Percentiles rank a stretch among this genome's conserved stretches.
phyloP scores from a whole-genome alignment of 2,888 invertebrate species.

The Teleogryllus oceanicus region DNA sequence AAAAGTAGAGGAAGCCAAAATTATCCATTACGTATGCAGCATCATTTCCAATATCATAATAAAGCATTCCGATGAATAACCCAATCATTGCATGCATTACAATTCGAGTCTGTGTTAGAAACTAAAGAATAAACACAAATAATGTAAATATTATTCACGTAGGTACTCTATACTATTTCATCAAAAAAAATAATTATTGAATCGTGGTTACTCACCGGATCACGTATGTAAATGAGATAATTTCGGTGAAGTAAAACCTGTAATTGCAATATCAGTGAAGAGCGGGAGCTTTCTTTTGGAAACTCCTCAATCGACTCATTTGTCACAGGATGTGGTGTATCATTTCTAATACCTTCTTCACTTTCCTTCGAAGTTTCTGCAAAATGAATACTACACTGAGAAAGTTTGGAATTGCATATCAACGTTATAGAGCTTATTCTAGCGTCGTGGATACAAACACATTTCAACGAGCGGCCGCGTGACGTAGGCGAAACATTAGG shows the following conservation, averaged over 20 bases:
- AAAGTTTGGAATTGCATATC: no score
- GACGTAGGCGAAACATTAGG: no score
- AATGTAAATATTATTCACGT: neutral
- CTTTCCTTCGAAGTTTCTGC: no score
- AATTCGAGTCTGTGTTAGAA: slow-evolving; percentile 72
- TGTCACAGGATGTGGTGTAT: neutral
- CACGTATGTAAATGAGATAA: neutral
- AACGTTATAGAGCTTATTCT: no score
- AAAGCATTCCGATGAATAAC: slow-evolving; percentile 75
- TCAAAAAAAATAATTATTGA: neutral
- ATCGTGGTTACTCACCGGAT: neutral
- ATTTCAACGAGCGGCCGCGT: no score
- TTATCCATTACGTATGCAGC: slow-evolving; percentile 79
- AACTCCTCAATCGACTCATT: neutral
- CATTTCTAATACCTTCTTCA: neutral
- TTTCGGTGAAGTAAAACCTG: neutral
- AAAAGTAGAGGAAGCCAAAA: slow-evolving; percentile 85
- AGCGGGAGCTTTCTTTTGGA: neutral
- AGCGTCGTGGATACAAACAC: no score
- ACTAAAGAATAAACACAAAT: slow-evolving; percentile 47
- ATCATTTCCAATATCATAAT: slow-evolving; percentile 81
- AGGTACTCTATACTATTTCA: neutral
- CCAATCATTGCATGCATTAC: slow-evolving; percentile 78
- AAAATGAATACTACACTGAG: no score
- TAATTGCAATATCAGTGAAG: neutral